Evolutionary conservation across 2,113 vertebrate genomes (phyloP), one percentile per base, ranked within the genome.

Genomic region (Furnarius figulus): DNA sequence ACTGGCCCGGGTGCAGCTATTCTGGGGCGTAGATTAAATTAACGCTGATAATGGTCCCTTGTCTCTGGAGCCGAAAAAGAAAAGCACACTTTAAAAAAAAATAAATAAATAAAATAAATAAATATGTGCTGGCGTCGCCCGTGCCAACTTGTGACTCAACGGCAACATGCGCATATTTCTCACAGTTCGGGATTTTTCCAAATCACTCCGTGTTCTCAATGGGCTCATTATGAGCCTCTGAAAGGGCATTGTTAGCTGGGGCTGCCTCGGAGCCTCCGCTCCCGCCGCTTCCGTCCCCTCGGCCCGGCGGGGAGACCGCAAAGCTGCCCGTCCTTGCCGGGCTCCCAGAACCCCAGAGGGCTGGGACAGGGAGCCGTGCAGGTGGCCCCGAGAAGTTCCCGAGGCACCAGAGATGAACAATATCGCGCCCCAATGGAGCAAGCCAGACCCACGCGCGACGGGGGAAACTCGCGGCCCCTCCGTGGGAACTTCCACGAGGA

Each of bases 81-180:
- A 93, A 90, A 94, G 33, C 42, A 65, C 72, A 22, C 39, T 94
- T 67, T 12, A 42, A 70, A 63, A 67, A 55, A 40, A 40, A 40
- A 40, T 9, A 40, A 40, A 40, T 40, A 40, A 40, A n/a, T n/a
- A n/a, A n/a, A n/a, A n/a, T n/a, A n/a, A 44, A 33, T n/a, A 85
- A 49, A 85, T 47, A 6, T 55, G 70, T 31, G 66, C 82, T 19
- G 77, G 59, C 58, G 23, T 56, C 63, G 31, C 37, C 16, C 3
- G 80, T 93, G 92, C 94, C 95, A 91, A 91, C 59, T 92, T 7
- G 67, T 95, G 95, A 96, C 87, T 95, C 92, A 95, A 46, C 35
- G 5, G 47, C 87, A 46, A 63, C n/a, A 56, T 15, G 86, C 61
- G 6, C 65, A 53, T 58, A 66, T 94, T 90, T 72, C 93, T 92